Base-by-base conservation (phyloP, 1,140 invertebrate genomes). In the Zaprionus vittiger region DNA sequence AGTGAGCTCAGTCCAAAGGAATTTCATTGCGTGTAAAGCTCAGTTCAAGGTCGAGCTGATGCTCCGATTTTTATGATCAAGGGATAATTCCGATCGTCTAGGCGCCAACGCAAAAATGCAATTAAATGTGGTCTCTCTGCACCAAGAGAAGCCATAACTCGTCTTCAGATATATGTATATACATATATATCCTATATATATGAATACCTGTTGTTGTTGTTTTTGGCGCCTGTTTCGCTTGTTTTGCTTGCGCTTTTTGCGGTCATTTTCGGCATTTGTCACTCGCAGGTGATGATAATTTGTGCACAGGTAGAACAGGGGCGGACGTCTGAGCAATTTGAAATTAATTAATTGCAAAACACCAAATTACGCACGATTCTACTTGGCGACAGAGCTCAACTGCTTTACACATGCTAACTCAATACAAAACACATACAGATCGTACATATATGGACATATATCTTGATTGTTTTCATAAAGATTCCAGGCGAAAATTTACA, bases 331-430 rank as follows among this genome's bases (percentile, higher is more conserved):
- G n/a, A 66, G 55, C 20, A 77, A 77, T 79, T 72, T 37, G 24
- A 79, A 80, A 73, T 83, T 75, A 81, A 87, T 87, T 81, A 89
- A 89, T 85, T 89, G 81, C 84, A 72, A 76, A 84, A 89, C 84
- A 89, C 84, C 84, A 89, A 87, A 87, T 89, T 87, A 87, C 84
- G 84, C 84, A 81, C 64, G 55, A 81, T 69, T 62, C 71, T 83
- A 69, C 73, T 80, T 54, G 66, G 41, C n/a, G 28, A 55, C 68
- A 69, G 57, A 61, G 68, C 26, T 56, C 49, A 55, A 31, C 54
- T 34, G 64, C 37, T 24, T 59, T 67, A 5, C 22, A 24, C 22
- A 49, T 49, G 5, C 61, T 34, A 37, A 28, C 9, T 34, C 9
- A 34, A 3, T 3, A 11, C 31, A 34, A 31, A 17, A 41, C 52